Evolutionary conservation across 2,797 vertebrate species (phyloP).

Genomic region (Heterohyrax brucei): DNA sequence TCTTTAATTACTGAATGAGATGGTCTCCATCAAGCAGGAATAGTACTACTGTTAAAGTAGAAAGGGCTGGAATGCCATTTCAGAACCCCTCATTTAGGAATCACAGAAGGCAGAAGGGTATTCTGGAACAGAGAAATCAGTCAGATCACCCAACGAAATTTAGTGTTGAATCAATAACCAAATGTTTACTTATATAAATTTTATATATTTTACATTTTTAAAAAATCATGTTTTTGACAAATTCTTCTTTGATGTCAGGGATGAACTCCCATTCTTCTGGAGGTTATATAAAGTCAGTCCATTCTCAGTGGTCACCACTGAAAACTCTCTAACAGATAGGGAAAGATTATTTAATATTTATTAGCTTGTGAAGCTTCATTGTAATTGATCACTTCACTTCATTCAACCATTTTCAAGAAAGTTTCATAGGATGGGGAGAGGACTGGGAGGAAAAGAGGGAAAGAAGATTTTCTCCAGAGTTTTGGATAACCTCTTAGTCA

Average conservation of each 20-base stretch:
- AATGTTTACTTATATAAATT: neutral
- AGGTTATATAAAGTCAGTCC: neutral
- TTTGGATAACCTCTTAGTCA: neutral
- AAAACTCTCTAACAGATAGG: neutral
- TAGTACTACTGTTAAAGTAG: neutral
- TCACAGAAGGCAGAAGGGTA: constrained; percentile 20
- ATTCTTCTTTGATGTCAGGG: neutral
- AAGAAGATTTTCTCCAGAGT: neutral
- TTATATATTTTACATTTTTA: neutral
- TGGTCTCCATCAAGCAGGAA: neutral
- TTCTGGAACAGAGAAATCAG: constrained; percentile 2
- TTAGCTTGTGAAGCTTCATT: neutral
- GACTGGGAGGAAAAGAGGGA: neutral
- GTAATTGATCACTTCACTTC: neutral
- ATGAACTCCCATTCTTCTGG: neutral
- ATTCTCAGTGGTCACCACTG: neutral
- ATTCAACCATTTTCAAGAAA: neutral
- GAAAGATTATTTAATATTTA: neutral
- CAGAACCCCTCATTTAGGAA: constrained; percentile 21
- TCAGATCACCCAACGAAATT: neutral
- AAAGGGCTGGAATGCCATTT: neutral
- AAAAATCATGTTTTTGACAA: constrained; percentile 60
- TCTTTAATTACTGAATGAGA: neutral
- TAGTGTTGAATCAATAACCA: constrained; percentile 29
- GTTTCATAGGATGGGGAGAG: neutral